Base-by-base conservation (phyloP, 37 sponge, comb jelly and placozoan genomes). In the Diacarnus erythraeanus region DNA sequence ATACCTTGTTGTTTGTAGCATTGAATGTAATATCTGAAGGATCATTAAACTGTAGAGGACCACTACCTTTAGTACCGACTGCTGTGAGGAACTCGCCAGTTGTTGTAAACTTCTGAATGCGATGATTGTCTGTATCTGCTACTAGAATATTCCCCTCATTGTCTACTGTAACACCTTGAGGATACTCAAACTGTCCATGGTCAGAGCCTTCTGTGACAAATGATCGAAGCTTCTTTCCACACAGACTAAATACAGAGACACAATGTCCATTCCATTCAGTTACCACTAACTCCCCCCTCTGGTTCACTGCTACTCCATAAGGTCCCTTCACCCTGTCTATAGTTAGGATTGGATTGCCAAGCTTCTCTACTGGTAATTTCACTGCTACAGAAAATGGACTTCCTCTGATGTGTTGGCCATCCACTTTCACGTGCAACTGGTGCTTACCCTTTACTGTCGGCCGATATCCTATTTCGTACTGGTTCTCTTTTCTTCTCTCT, bases 71-170 rank as follows among this genome's bases (percentile, higher is more conserved):
- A 6, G 57, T 30, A 0, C 91, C 91, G 27, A 86, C 71, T 27
- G 65, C 40, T 60, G 42, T 47, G 38, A 78, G 41, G 38, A 70
- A 82, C 21, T 78, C 38, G 5, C 87, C 91, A n/a, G 73, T 71
- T 27, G 64, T 20, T 36, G 91, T 77, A 69, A 90, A 85, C 57
- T 76, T 71, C 71, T 91, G 91, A 31, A 84, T 80, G 18, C 77
- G 69, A 41, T 84, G 58, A 40, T 84, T 84, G 0, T 58, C 69
- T 38, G 34, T 37, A 39, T 83, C 83, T 5, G 33, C 64, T 31
- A 81, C 82, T 43, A 43, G 34, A 42, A 81, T 64, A 36, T 81
- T 81, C 36, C 38, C 59, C 5, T 25, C 27, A 20, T 20, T 36
- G 25, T 81, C 82, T 35, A 72, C 60, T 2, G 82, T 57, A 51